Conservation (phyloP, 2,113 vertebrate species). For the Myrmecobius fasciatus region DNA sequence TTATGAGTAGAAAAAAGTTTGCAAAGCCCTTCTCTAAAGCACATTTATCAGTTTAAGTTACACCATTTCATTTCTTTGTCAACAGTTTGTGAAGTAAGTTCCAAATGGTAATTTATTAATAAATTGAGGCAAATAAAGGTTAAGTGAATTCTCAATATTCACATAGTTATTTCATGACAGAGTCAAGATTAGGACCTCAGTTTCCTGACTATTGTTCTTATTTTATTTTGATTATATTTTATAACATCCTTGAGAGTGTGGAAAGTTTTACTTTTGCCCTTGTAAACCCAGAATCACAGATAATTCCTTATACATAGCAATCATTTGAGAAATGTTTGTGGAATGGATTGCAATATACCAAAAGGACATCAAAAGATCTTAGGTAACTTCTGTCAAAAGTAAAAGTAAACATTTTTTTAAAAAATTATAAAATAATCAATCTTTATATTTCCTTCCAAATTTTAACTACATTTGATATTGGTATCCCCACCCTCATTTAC, state of each 20-base stretch:
- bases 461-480: background rate
- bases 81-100: background rate
- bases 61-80: background rate
- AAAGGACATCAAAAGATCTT: background rate
- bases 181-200: background rate
- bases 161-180: background rate
- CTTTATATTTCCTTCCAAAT: conserved; percentile 9
- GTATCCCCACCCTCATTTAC: background rate
- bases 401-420: background rate
- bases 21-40: background rate
- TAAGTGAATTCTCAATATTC: background rate
- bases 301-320: background rate
- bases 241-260: background rate
- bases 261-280: background rate
- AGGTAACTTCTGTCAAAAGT: background rate
- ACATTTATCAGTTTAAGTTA: background rate
- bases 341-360: background rate
- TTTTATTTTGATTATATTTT: background rate
- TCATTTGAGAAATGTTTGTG: background rate
- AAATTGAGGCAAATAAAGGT: background rate
- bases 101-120: background rate
- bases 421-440: background rate
- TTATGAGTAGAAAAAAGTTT: too few species aligned
- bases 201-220: background rate
- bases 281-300: background rate